Conservation (phyloP, 2,888 invertebrate species). For the Mamestra brassicae region DNA sequence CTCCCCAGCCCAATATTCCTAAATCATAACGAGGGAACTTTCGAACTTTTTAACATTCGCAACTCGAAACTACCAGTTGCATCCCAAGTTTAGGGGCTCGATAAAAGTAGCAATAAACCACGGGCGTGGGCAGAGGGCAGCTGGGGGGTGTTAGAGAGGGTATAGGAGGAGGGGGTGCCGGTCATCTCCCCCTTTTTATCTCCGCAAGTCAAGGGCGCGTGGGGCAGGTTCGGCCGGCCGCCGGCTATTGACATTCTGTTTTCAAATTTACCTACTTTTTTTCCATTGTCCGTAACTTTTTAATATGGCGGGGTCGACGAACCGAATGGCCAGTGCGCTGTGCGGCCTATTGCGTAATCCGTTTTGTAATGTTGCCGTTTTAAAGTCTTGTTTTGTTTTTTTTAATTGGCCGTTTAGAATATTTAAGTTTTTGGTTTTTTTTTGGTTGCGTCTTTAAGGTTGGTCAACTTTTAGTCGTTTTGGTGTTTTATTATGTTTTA, state of each 20-base stretch:
- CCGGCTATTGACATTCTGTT: constrained; percentile 91
- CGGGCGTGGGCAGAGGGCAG: constrained; percentile 81
- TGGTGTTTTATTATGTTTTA: constrained; percentile 6
- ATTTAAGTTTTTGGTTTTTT: constrained; percentile 59
- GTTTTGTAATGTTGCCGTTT: constrained; percentile 70
- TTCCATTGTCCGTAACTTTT: constrained; percentile 90
- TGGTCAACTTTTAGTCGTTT: constrained; percentile 20
- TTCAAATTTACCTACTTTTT: constrained; percentile 89
- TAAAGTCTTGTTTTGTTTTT: constrained; percentile 70
- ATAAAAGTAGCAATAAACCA: constrained; percentile 85
- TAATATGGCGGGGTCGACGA: constrained; percentile 86
- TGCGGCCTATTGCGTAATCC: constrained; percentile 75
- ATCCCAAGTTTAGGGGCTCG: constrained; percentile 79
- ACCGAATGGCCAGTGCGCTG: constrained; percentile 81
- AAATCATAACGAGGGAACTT: constrained; percentile 63
- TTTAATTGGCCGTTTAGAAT: constrained; percentile 56
- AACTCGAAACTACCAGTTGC: constrained; percentile 77
- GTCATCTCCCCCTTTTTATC: constrained; percentile 90
- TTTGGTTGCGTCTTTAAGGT: constrained; percentile 48
- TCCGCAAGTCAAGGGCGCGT: constrained; percentile 90
- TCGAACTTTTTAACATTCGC: constrained; percentile 59
- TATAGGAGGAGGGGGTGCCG: constrained; percentile 75
- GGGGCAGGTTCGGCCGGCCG: constrained; percentile 90
- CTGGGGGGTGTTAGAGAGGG: constrained; percentile 59
- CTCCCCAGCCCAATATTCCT: constrained; percentile 39